A percentile compares a stretch with the other conserved stretches of the same genome.
phyloP scores from a whole-genome alignment of 2,113 vertebrate species.

The Rhynchomys soricoides region DNA sequence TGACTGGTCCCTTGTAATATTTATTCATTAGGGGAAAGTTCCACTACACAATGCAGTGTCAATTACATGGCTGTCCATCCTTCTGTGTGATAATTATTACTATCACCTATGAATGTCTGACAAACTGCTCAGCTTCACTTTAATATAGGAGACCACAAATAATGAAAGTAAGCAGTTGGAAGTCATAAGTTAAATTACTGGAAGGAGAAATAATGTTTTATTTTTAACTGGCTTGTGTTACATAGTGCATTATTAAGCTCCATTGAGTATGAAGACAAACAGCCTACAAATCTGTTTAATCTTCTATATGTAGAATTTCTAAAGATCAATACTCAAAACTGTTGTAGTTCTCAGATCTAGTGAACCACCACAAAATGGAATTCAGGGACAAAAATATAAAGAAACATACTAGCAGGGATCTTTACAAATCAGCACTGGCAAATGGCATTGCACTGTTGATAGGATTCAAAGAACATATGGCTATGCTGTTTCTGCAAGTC shows the following conservation, averaged over 20 bases:
- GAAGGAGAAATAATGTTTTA: background rate
- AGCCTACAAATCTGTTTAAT: slow-evolving; percentile 15
- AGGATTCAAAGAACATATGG: background rate
- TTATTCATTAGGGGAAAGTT: too few species aligned
- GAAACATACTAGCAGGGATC: background rate
- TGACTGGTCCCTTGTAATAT: too few species aligned
- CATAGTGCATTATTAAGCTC: slow-evolving; percentile 12
- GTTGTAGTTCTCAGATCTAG: background rate
- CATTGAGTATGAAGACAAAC: slow-evolving; percentile 17
- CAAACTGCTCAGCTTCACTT: background rate
- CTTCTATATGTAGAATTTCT: slow-evolving; percentile 35
- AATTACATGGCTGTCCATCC: slow-evolving; percentile 39
- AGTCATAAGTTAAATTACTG: slow-evolving; percentile 30
- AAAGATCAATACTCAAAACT: slow-evolving; percentile 7
- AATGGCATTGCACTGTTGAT: background rate
- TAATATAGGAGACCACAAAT: slow-evolving; percentile 2
- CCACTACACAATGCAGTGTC: too few species aligned
- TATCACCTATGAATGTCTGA: slow-evolving; percentile 59
- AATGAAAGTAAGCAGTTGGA: slow-evolving; percentile 25
- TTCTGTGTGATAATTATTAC: slow-evolving; percentile 54
- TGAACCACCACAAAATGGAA: background rate
- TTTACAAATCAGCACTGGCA: background rate
- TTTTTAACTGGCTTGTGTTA: background rate
- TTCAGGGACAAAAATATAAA: background rate
- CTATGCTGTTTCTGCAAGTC: background rate